Conservation (phyloP, 2,113 vertebrate species). For the Halcyon senegalensis region DNA sequence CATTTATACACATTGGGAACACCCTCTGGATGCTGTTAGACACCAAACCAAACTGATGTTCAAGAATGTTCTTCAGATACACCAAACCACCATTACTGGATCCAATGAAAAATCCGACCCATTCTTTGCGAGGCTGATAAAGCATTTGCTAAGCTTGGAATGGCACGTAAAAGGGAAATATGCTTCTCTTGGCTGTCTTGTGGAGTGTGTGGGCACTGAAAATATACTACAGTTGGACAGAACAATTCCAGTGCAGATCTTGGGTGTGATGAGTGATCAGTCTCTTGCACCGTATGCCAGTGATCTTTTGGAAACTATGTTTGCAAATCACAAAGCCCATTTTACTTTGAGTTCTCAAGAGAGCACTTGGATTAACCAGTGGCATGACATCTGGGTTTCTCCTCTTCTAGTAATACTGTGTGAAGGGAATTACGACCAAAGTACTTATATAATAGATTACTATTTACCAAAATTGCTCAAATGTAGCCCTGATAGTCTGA, state of each 20-base stretch:
- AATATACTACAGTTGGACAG: conserved; percentile 81
- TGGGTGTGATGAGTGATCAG: conserved; percentile 91
- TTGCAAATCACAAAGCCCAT: conserved; percentile 87
- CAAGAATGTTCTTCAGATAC: conserved; percentile 87
- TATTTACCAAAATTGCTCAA: conserved; percentile 91
- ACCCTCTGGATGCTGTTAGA: conserved; percentile 91
- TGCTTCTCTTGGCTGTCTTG: conserved; percentile 83
- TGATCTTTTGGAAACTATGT: conserved; percentile 92
- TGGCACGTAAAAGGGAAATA: conserved; percentile 97
- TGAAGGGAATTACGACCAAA: conserved; percentile 85
- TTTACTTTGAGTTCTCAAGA: conserved; percentile 60
- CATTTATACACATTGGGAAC: conserved; percentile 94
- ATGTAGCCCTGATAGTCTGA: conserved; percentile 88
- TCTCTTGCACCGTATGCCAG: conserved; percentile 90
- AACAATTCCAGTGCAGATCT: conserved; percentile 81
- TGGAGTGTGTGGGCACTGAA: conserved; percentile 85
- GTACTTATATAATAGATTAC: conserved; percentile 91
- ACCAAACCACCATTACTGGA: conserved; percentile 62
- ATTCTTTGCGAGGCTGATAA: conserved; percentile 81
- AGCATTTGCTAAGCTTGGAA: conserved; percentile 83
- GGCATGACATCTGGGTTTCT: conserved; percentile 90
- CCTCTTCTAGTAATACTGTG: conserved; percentile 89
- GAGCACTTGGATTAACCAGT: conserved; percentile 79
- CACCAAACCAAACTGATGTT: conserved; percentile 92
- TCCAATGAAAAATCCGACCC: conserved; percentile 65